Conservation (phyloP, 2,113 vertebrate genomes). For the Xenopus tropicalis region UCB_Xtro_10.0 CM004450.2:64437001-64437500, state of each 20-base stretch:
- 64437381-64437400: background rate
- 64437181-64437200: background rate
- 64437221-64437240: conserved; percentile 11
- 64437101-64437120: conserved; percentile 20
- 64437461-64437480: no score
- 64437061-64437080: background rate
- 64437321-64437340: background rate
- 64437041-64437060: background rate
- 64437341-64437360: conserved; percentile 15
- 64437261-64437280: conserved; percentile 4
- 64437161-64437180: conserved; percentile 9
- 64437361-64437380: background rate
- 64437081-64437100: conserved; percentile 14
- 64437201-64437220: background rate
- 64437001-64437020: background rate
- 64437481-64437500: no score
- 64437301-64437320: background rate
- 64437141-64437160: background rate
- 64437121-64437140: conserved; percentile 7
- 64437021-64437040: conserved; percentile 15
- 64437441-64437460: no score
- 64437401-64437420: no score
- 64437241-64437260: conserved; percentile 22
- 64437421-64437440: no score
- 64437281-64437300: conserved; percentile 15